Evolutionary conservation across 2,888 invertebrate species (phyloP).

Genomic region (Drosophila sordidula): DNA sequence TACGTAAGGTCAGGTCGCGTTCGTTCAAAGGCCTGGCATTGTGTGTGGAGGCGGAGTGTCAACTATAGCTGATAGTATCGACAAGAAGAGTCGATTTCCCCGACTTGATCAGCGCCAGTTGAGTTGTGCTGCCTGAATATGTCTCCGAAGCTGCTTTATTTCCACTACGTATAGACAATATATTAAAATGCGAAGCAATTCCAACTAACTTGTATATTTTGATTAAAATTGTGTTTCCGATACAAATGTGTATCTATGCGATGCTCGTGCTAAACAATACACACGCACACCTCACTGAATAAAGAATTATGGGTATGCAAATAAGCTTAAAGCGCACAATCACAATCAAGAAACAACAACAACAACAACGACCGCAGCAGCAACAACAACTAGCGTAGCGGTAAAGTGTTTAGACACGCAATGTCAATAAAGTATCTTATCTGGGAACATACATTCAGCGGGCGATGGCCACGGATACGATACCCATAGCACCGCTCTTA

Average conservation of each 20-base stretch:
- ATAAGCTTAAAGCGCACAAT: constrained; percentile 80
- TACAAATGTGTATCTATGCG: constrained; percentile 38
- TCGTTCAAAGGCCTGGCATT: constrained; percentile 1
- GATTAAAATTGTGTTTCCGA: constrained; percentile 67
- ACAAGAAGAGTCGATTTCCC: not conserved
- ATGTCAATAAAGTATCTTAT: constrained; percentile 81
- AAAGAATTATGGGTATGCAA: constrained; percentile 77
- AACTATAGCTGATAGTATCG: not conserved
- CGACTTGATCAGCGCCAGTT: not conserved
- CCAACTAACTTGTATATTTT: constrained; percentile 53
- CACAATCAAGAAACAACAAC: constrained; percentile 72
- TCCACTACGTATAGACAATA: not conserved
- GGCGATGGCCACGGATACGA: constrained; percentile 71
- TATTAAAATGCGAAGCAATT: constrained; percentile 33
- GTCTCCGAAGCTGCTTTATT: constrained; percentile 12
- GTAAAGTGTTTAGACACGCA: constrained; percentile 81
- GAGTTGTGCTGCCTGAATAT: not conserved
- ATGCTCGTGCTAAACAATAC: constrained; percentile 49
- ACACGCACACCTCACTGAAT: constrained; percentile 62
- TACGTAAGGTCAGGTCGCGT: constrained; percentile 5
- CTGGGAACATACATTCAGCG: constrained; percentile 56
- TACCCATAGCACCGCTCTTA: constrained; percentile 41
- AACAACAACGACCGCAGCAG: constrained; percentile 26
- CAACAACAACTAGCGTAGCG: constrained; percentile 62
- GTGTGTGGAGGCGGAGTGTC: not conserved